Percentiles rank a stretch among this genome's conserved stretches.
Conservation (phyloP, 1,140 invertebrate species). For the Ips typographus region DNA sequence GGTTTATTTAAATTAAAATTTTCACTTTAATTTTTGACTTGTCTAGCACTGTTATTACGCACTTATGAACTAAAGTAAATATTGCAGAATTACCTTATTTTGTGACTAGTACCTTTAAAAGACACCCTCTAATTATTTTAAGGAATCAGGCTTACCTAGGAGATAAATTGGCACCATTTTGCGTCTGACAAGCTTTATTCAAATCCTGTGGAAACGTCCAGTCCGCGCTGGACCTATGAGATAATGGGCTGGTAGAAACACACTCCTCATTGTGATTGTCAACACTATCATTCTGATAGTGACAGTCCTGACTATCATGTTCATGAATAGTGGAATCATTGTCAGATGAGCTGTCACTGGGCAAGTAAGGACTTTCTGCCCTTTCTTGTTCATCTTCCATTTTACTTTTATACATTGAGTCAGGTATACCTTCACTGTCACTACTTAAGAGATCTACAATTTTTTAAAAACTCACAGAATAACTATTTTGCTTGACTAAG, state of each 20-base stretch:
- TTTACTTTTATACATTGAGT: slow-evolving; percentile 19
- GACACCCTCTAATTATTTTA: not conserved
- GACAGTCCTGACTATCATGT: slow-evolving; percentile 17
- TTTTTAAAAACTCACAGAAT: too few relatives aligned
- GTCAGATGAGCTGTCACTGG: slow-evolving; percentile 20
- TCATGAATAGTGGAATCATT: slow-evolving; percentile 5
- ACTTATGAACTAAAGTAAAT: too few relatives aligned
- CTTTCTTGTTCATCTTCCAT: not conserved
- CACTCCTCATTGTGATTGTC: slow-evolving; percentile 33
- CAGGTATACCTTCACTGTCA: not conserved
- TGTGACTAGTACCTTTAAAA: too few relatives aligned
- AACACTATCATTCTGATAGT: slow-evolving; percentile 18
- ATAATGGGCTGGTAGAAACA: slow-evolving; percentile 24
- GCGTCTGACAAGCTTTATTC: slow-evolving; percentile 48
- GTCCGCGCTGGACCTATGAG: slow-evolving; percentile 17
- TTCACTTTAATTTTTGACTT: too few relatives aligned
- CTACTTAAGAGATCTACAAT: not conserved
- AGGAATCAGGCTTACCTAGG: slow-evolving; percentile 19
- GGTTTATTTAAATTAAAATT: too few relatives aligned
- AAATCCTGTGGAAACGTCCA: slow-evolving; percentile 33
- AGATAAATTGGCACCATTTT: slow-evolving; percentile 35
- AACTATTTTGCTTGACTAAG: too few relatives aligned
- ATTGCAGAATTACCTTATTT: too few relatives aligned
- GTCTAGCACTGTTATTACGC: too few relatives aligned
- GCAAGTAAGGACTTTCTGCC: slow-evolving; percentile 6